Percentiles rank a stretch among this genome's conserved stretches.
Evolutionary conservation across 2,113 vertebrate genomes (phyloP).

Genomic region (Leucoraja erinaceus): DNA sequence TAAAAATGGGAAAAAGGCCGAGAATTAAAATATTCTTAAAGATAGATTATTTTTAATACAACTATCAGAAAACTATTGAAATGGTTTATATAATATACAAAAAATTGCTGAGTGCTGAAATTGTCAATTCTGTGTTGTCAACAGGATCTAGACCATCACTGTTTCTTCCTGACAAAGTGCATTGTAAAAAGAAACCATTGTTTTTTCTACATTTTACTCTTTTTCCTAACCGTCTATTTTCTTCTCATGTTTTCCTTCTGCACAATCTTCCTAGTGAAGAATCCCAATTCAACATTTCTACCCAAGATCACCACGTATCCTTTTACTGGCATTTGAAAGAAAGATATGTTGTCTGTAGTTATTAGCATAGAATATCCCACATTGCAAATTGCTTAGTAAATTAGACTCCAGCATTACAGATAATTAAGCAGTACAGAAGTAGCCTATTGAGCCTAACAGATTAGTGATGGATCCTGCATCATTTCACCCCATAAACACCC

Average conservation of each 20-base stretch:
- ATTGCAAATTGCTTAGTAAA: background rate
- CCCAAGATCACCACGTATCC: constrained; percentile 45
- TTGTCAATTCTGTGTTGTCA: background rate
- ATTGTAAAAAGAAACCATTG: constrained; percentile 41
- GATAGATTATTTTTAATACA: too few species aligned
- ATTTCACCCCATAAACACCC: background rate
- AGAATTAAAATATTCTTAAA: too few species aligned
- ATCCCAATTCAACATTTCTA: constrained; percentile 37
- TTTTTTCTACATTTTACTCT: constrained; percentile 39
- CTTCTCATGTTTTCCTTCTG: constrained; percentile 40
- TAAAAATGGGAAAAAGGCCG: too few species aligned
- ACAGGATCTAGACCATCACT: constrained; percentile 51
- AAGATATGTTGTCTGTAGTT: background rate
- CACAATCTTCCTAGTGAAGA: constrained; percentile 40
- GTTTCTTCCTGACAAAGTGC: constrained; percentile 46
- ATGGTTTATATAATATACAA: too few species aligned
- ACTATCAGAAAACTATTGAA: too few species aligned
- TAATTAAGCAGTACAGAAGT: background rate
- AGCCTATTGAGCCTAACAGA: background rate
- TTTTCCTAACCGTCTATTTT: constrained; percentile 19
- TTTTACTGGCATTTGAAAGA: background rate
- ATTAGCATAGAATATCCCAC: background rate
- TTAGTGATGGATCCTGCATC: background rate
- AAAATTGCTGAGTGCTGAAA: background rate
- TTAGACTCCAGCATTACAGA: background rate